Conservation (phyloP, 37 sponge, comb jelly and placozoan genomes). For the Diacarnus erythraeanus region DNA sequence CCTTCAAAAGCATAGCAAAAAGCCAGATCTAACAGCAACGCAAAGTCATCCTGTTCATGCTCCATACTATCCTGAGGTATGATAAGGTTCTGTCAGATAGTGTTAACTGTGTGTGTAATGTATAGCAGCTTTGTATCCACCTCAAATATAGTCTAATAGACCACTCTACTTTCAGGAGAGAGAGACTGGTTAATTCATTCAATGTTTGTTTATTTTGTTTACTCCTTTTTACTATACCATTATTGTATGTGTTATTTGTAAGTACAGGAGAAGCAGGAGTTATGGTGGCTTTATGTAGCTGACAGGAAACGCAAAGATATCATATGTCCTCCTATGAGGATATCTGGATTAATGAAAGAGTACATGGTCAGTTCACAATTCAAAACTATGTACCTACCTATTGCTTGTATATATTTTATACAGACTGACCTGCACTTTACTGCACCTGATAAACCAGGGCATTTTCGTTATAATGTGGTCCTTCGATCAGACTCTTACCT, state of each 20-base stretch:
- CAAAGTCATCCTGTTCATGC: conserved; percentile 81
- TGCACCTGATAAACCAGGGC: conserved; percentile 71
- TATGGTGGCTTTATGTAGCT: conserved; percentile 89
- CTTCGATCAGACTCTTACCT: conserved; percentile 86
- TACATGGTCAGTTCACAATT: conserved; percentile 30
- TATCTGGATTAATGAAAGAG: conserved; percentile 62
- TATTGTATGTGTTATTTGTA: too few relatives aligned
- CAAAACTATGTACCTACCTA: neutral
- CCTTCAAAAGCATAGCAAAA: conserved; percentile 59
- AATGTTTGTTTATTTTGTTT: neutral
- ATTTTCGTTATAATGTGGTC: conserved; percentile 57
- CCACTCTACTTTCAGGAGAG: neutral
- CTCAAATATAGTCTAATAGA: too few relatives aligned
- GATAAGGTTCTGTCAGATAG: neutral
- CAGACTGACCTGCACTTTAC: conserved; percentile 55
- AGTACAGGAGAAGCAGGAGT: conserved; percentile 88
- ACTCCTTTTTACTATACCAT: neutral
- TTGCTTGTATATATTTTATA: neutral
- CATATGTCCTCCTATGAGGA: conserved; percentile 61
- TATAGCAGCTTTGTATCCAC: too few relatives aligned
- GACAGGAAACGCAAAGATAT: conserved; percentile 68
- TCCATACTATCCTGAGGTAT: conserved; percentile 81
- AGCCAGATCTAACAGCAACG: conserved; percentile 21
- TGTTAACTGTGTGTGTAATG: too few relatives aligned
- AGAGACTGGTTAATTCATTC: neutral